phyloP scores from a whole-genome alignment of 2,113 vertebrate genomes.

The Pygoscelis antarcticus region DNA sequence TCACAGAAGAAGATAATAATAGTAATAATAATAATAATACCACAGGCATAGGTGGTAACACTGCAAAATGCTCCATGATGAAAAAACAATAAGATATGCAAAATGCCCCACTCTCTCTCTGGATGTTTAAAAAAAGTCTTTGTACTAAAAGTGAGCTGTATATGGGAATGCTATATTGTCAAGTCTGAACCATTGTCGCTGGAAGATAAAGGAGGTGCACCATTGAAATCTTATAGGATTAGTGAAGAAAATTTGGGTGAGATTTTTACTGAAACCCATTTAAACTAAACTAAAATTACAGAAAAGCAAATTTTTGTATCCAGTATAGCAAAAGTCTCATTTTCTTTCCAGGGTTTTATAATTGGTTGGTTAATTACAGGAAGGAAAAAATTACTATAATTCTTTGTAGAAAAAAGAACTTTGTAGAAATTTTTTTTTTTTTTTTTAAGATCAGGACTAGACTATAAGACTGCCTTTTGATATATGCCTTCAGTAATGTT shows the following conservation, averaged over 20 bases:
- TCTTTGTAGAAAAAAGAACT: background rate
- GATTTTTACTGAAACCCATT: background rate
- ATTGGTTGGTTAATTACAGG: background rate
- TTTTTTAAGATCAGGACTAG: background rate
- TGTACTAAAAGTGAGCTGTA: background rate
- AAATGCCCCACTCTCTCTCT: background rate
- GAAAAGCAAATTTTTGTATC: background rate
- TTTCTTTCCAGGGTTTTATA: background rate
- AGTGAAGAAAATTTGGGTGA: background rate
- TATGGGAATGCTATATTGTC: background rate
- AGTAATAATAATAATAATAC: background rate
- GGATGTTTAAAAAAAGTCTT: background rate
- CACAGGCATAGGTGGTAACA: background rate
- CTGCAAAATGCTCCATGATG: background rate
- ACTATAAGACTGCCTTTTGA: slow-evolving; percentile 6
- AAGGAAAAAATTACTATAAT: background rate
- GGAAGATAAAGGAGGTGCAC: background rate
- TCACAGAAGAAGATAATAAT: background rate
- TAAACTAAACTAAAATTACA: background rate
- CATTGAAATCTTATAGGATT: background rate
- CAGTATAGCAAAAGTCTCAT: background rate
- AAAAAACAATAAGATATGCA: background rate
- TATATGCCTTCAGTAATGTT: slow-evolving; percentile 22
- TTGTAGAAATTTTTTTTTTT: background rate
- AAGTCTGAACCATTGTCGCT: background rate